These are phyloP conservation scores for Sitophilus oryzae DNA, from an alignment of 1,140 invertebrate genomes.

Conservation along the genomic window DNA sequence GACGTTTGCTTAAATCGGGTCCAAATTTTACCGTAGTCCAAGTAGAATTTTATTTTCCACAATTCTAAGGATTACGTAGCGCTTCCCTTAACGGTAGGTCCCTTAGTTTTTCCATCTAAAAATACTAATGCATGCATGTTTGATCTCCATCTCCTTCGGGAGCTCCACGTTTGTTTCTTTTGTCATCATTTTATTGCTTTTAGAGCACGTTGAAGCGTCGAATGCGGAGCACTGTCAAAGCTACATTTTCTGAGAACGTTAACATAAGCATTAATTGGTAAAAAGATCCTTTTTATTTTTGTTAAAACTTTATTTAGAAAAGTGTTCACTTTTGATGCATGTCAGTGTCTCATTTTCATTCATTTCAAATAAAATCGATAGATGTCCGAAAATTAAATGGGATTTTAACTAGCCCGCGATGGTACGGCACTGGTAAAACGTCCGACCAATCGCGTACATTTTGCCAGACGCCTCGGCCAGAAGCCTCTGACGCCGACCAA, in stretches of 20 bases:
- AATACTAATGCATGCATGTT: not conserved
- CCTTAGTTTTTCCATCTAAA: too few relatives aligned
- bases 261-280: constrained; percentile 31
- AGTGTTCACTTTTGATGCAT: not conserved
- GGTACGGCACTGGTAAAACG: constrained; percentile 17
- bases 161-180: not conserved
- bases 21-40: not conserved
- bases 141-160: not conserved
- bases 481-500: constrained; percentile 37
- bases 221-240: constrained; percentile 40
- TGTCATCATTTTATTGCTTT: constrained; percentile 30
- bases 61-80: not conserved
- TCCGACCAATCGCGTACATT: constrained; percentile 24
- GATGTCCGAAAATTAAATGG: not conserved
- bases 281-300: constrained; percentile 19
- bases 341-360: not conserved
- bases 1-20: not conserved
- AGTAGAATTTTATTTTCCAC: not conserved
- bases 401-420: not conserved
- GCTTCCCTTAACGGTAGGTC: not conserved
- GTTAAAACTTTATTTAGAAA: not conserved
- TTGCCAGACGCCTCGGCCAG: constrained; percentile 43
- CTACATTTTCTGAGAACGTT: constrained; percentile 41
- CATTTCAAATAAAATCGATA: constrained; percentile 19
- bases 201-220: constrained; percentile 22